These are phyloP conservation scores for Centropus bengalensis DNA, from an alignment of 2,113 vertebrate species.

Conservation along the genomic window DNA sequence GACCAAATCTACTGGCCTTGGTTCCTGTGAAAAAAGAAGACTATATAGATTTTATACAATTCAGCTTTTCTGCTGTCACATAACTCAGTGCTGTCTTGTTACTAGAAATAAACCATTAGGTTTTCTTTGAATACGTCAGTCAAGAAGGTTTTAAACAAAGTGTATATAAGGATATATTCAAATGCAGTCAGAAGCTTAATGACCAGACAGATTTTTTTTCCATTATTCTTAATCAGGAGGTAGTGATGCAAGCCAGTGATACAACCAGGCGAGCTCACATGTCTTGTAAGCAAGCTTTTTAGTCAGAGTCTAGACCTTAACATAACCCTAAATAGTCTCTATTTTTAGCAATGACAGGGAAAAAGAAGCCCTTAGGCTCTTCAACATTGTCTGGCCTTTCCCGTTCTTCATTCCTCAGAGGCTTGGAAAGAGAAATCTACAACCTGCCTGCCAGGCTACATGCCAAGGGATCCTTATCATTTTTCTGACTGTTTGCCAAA, in stretches of 20 bases:
- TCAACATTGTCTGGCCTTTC: not conserved
- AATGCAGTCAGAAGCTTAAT: not conserved
- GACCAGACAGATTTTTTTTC: constrained; percentile 22
- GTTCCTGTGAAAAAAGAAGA: not conserved
- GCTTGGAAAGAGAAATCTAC: not conserved
- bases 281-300: constrained; percentile 12
- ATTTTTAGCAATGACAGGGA: not conserved
- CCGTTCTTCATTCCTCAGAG: constrained; percentile 1
- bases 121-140: not conserved
- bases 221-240: constrained; percentile 20
- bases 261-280: not conserved
- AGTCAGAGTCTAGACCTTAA: constrained; percentile 26
- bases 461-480: not conserved
- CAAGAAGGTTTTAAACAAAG: not conserved
- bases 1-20: not conserved
- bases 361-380: not conserved
- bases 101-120: not conserved
- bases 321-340: constrained; percentile 1
- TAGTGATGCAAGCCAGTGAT: not conserved
- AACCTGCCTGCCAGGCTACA: not conserved
- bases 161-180: not conserved
- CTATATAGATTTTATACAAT: not conserved
- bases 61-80: not conserved
- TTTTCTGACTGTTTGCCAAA: not conserved
- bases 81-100: not conserved